Evolutionary conservation across 2,113 vertebrate species (phyloP).

Genomic region (Pterophyllum scalare): DNA sequence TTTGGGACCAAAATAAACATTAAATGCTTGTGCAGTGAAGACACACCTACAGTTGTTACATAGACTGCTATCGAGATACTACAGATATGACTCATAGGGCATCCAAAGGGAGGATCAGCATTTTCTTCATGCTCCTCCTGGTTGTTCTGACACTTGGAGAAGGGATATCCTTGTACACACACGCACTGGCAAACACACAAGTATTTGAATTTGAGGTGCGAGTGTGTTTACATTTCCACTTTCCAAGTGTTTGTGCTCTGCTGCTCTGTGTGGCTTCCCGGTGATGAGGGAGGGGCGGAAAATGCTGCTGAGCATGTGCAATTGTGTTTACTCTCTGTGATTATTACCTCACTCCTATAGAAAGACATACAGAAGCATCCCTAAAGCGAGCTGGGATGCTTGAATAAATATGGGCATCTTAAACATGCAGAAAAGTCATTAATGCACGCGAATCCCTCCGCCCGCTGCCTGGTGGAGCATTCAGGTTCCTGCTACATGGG

Average conservation of each 20-base stretch:
- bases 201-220: conserved; percentile 31
- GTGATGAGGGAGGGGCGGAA: conserved; percentile 12
- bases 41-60: conserved; percentile 19
- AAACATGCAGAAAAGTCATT: conserved; percentile 10
- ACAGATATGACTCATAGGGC: conserved; percentile 23
- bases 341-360: conserved; percentile 35
- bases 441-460: not conserved
- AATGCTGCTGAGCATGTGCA: conserved; percentile 26
- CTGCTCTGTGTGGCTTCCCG: conserved; percentile 16
- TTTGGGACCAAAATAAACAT: not conserved
- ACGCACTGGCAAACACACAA: conserved; percentile 6
- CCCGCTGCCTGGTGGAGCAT: not conserved
- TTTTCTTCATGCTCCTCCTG: conserved; percentile 25
- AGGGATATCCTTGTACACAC: conserved; percentile 29
- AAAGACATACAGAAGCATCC: conserved; percentile 21
- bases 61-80: not conserved
- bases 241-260: conserved; percentile 38
- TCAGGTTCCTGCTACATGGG: conserved; percentile 14
- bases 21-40: not conserved
- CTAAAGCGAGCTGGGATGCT: not conserved
- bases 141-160: conserved; percentile 14
- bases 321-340: conserved; percentile 41
- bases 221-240: conserved; percentile 54
- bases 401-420: not conserved
- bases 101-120: conserved; percentile 16